Percentiles rank a stretch among this genome's conserved stretches.
Conservation (phyloP, 2,797 vertebrate genomes). For the Onychomys leucogaster region DNA sequence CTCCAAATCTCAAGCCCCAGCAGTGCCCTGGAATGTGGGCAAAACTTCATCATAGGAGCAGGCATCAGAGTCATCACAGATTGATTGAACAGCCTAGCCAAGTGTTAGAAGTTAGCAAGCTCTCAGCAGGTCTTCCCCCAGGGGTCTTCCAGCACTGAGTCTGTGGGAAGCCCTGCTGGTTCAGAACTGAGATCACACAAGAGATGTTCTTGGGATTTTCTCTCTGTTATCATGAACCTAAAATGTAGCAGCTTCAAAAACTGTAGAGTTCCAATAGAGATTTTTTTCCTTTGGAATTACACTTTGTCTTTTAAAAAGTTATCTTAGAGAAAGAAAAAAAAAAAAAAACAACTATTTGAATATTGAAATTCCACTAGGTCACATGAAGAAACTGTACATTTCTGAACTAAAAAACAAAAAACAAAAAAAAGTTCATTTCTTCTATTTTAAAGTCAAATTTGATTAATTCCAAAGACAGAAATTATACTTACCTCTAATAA, state of each 20-base stretch:
- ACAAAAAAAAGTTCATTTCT: slow-evolving; percentile 30
- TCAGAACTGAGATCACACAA: background rate
- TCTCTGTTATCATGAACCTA: background rate
- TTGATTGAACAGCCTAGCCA: background rate
- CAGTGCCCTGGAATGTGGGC: background rate
- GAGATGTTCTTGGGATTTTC: background rate
- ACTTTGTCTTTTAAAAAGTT: slow-evolving; percentile 7
- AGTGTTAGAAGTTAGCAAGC: background rate
- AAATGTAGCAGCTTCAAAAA: background rate
- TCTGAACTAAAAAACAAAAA: slow-evolving; percentile 34
- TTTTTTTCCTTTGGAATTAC: background rate
- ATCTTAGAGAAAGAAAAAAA: background rate
- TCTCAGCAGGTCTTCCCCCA: background rate
- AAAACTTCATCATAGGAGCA: background rate
- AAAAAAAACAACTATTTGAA: slow-evolving; percentile 12
- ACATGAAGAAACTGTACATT: background rate
- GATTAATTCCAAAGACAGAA: slow-evolving; percentile 29
- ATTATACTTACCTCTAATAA: background rate
- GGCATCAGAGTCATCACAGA: background rate
- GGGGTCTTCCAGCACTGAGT: background rate
- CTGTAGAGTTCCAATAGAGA: background rate
- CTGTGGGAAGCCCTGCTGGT: background rate
- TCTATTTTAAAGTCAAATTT: slow-evolving; percentile 6
- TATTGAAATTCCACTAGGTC: background rate
- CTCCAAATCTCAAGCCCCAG: background rate